These are phyloP conservation scores for Oreochromis mossambicus DNA, from an alignment of 2,797 vertebrate genomes.

Conservation along the genomic window DNA sequence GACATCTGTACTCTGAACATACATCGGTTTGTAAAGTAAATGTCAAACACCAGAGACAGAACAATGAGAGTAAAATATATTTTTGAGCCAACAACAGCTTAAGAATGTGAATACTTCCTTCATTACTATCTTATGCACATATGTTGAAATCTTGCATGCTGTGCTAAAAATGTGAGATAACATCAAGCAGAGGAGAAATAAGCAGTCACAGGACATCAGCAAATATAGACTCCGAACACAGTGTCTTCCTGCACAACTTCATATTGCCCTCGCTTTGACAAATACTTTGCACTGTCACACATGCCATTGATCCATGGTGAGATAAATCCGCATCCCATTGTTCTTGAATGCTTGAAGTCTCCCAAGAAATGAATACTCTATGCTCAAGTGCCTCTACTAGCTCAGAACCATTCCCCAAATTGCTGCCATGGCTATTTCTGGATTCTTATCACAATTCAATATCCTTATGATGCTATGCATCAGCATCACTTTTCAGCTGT, in stretches of 20 bases:
- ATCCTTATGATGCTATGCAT: neutral
- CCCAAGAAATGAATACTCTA: neutral
- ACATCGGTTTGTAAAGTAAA: neutral
- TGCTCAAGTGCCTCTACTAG: neutral
- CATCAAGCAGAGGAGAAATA: neutral
- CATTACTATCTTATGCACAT: neutral
- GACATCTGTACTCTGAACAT: neutral
- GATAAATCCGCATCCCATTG: conserved; percentile 23
- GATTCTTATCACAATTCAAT: neutral
- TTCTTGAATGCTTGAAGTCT: neutral
- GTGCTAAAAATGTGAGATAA: neutral
- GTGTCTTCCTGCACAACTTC: neutral
- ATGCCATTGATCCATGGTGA: conserved; percentile 35
- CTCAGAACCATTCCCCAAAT: neutral
- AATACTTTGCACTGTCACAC: neutral
- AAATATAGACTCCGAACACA: neutral
- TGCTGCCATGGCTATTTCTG: neutral
- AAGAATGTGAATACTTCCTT: neutral
- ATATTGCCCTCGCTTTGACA: neutral
- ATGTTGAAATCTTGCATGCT: neutral
- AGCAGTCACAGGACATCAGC: neutral
- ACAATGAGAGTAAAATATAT: neutral
- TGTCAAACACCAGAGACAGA: neutral
- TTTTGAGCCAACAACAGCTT: neutral
- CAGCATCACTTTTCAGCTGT: neutral